Base-by-base conservation (phyloP, 2,888 invertebrate genomes). In the Anodontia alba region DNA sequence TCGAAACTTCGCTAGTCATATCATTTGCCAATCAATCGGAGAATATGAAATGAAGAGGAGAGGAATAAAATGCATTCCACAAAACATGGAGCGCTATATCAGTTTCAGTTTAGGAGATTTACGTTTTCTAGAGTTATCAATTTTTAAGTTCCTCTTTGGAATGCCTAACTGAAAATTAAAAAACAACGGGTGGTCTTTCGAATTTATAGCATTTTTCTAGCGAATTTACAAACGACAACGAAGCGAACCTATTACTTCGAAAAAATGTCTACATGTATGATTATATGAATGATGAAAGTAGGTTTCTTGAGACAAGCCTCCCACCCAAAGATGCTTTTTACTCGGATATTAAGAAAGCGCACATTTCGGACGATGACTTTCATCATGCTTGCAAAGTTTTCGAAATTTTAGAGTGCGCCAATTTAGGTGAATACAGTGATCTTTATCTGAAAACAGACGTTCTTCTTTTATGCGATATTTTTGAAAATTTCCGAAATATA, bases 381-480 rank as follows among this genome's bases (percentile, higher is more conserved):
- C 51, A 17, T 5, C 80, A 73, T 70, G 80, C 73, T 2, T 57
- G 29, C 42, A 72, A 43, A 29, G 78, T 74, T 31, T 78, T 62
- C 75, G 15, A 26, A n/a, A 51, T 17, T 38, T 78, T 76, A 26
- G 20, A 76, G 20, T 26, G 72, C 66, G 68, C 42, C 33, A 8
- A 20, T 31, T 38, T 80, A 20, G 75, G 79, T 8, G 81, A 81
- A 7, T 80, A 77, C 62, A 79, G 79, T 42, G 77, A 84, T 26
- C 69, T 78, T 0, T 81, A 84, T 38, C 42, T 84, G 8, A 73
- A 75, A 67, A 78, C 73, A 1, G 81, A 78, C 51, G 70, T 72
- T 1, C 1, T 81, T 23, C 46, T 83, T 3, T 46, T 83, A 29
- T 62, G 62, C 33, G 81, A 83, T 49, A 73, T 80, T 2, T 80